A percentile compares a stretch with the other conserved stretches of the same genome.
Evolutionary conservation across 1,140 invertebrate species (phyloP).

Genomic region (Drosophila ananassae): DNA sequence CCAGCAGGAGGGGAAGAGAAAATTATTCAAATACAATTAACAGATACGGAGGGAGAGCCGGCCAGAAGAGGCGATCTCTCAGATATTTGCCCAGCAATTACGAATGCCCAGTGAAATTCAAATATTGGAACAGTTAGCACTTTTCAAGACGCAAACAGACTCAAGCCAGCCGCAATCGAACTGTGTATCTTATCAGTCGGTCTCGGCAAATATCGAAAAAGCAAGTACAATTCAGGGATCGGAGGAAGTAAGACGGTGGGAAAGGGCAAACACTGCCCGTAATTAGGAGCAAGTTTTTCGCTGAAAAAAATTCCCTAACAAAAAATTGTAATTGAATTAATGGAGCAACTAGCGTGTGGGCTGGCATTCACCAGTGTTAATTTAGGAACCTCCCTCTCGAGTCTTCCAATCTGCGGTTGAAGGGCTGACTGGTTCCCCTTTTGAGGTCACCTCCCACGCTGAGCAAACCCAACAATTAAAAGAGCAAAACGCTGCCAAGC

Average conservation of each 20-base stretch:
- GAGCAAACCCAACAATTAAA: conserved; percentile 7
- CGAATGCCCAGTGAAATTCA: conserved; percentile 56
- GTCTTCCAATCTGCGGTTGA: conserved; percentile 23
- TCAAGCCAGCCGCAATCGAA: neutral
- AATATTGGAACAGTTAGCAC: conserved; percentile 57
- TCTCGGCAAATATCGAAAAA: conserved; percentile 24
- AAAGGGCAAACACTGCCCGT: neutral
- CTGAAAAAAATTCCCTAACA: conserved; percentile 3
- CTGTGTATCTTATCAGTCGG: conserved; percentile 40
- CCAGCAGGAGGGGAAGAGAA: conserved; percentile 6
- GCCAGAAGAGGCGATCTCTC: conserved; percentile 19
- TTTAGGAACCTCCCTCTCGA: conserved; percentile 13
- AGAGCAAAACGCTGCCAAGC: conserved; percentile 31
- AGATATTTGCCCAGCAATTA: conserved; percentile 53
- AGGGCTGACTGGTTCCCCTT: conserved; percentile 32
- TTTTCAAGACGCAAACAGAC: conserved; percentile 18
- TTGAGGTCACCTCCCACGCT: conserved; percentile 36
- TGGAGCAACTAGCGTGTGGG: conserved; percentile 5
- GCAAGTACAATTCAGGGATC: conserved; percentile 48
- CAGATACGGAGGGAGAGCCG: conserved; percentile 27
- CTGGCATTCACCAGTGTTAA: conserved; percentile 25
- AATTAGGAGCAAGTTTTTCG: conserved; percentile 9
- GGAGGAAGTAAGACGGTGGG: neutral
- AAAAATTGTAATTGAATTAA: conserved; percentile 44
- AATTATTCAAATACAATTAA: conserved; percentile 46